Conservation (phyloP, 1,140 invertebrate species). For the Tachypleus tridentatus region DNA sequence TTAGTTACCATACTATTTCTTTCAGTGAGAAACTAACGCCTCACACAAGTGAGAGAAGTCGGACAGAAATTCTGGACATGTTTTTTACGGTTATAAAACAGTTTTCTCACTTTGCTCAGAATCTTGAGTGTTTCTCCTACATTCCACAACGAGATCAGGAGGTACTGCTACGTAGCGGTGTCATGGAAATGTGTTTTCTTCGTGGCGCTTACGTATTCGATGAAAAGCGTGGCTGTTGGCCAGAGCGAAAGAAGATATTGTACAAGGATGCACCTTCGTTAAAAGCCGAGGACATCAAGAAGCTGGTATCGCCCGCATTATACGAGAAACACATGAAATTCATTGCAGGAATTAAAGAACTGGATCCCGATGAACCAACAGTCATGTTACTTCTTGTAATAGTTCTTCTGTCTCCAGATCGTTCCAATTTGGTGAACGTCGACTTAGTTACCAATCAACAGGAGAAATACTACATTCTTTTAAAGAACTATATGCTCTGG, state of each 20-base stretch:
- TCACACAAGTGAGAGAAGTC: conserved; percentile 1
- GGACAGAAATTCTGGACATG: conserved; percentile 29
- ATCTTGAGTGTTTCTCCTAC: conserved; percentile 33
- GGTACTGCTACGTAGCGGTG: conserved; percentile 37
- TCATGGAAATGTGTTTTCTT: conserved; percentile 43
- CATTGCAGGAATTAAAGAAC: conserved; percentile 31
- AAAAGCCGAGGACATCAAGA: conserved; percentile 33
- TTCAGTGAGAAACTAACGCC: conserved; percentile 11
- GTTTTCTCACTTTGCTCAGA: conserved; percentile 29
- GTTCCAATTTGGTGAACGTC: conserved; percentile 32
- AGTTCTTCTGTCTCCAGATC: conserved; percentile 40
- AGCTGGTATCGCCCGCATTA: conserved; percentile 30
- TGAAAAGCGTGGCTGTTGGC: conserved; percentile 26
- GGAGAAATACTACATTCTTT: conserved; percentile 39
- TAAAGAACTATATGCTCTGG: conserved; percentile 39
- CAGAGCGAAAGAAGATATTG: conserved; percentile 15
- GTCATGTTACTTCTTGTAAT: conserved; percentile 40
- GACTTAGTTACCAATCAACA: conserved; percentile 34
- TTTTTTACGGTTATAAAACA: conserved; percentile 31
- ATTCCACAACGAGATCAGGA: conserved; percentile 37
- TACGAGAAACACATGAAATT: conserved; percentile 43
- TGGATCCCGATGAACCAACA: conserved; percentile 39
- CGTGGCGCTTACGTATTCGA: conserved; percentile 31
- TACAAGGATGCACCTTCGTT: conserved; percentile 33
- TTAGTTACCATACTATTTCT: conserved; percentile 19